Base-by-base conservation (phyloP, 1,140 invertebrate genomes). In the Centruroides sculpturatus region DNA sequence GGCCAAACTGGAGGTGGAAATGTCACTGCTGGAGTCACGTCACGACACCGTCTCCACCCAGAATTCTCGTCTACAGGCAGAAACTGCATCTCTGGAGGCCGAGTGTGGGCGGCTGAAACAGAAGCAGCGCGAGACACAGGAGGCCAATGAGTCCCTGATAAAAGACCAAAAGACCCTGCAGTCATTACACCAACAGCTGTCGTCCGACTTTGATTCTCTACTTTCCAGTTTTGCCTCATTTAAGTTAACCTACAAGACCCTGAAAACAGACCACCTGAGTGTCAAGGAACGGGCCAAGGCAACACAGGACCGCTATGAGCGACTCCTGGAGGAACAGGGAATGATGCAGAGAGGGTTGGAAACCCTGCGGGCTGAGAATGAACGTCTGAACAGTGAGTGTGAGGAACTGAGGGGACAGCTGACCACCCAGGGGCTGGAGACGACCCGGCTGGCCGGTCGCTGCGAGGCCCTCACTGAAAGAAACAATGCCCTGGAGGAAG, bases 21-120 rank as follows among this genome's bases (percentile, higher is more conserved):
- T 92, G 66, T 85, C 89, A 3, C 92, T 90, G 5, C 72, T 94
- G 49, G 84, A 89, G 69, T 89, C 89, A 0, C 88, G 94, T 75
- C 85, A 85, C 62, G 81, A 84, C 47, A 90, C 89, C 0, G 74
- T 94, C 8, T 81, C 83, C 53, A 82, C 84, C 1, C 91, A 95
- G 76, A 87, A 90, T 69, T 83, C 86, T 47, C 84, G 84, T 0
- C 74, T 94, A 54, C 89, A 94, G 71, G 75, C 86, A 47, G 85
- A 88, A 9, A 85, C 92, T 70, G 85, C 86, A 53, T 85, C 87
- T 69, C 73, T 92, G 54, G 88, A 89, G 41, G 83, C 84, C 3
- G 89, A 93, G 71, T 46, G 13, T 13, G 51, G 51, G 12, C 12
- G 59, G 62, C 46, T 12, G 12, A 59, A 56, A 49, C 13, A 59